Base-by-base conservation (phyloP, 2,113 vertebrate genomes). In the Mesitornis unicolor region DNA sequence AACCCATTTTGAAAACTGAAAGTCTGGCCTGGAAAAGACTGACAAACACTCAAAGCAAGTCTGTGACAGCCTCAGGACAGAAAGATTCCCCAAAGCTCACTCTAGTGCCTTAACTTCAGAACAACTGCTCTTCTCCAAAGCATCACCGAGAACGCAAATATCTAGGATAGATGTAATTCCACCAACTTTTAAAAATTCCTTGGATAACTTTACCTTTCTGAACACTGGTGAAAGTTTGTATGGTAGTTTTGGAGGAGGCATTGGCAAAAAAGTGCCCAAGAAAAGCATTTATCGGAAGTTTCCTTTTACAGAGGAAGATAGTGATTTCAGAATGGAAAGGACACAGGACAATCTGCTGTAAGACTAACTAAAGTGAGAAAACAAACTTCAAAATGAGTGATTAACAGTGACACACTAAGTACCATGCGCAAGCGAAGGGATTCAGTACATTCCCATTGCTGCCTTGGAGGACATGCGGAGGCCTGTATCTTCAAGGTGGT, bases 401-500 rank as follows among this genome's bases (percentile, higher is more conserved):
- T 63, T 74, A 85, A 45, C 36, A 73, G 45, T 45, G 48, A n/a
- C 19, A 73, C 13, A 47, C 13, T 6, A 59, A 88, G 31, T 40
- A 79, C 59, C 10, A 63, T 11, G 59, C 29, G 56, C 11, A 82
- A 64, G 11, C 70, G 43, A 68, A 88, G 43, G 59, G 63, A 79
- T 51, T 61, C 7, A n/a, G 9, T 3, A 0, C 7, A 54, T 42
- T 56, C 11, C 35, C 45, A 10, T 5, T 63, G 40, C 50, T 89
- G 29, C 13, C 8, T 33, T 3, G 0, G 24, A 56, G 33, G 9
- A 2, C 4, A 54, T 51, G 2, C 1, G 28, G 70, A 84, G 13
- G 33, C 12, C 50, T 1, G 0, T n/a, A 25, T 17, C 25, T 35
- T 13, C 1, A 1, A 84, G 28, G 29, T 57, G 17, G 19, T 33